Conservation (phyloP, 2,113 vertebrate genomes). For the Atlantisia rogersi region DNA sequence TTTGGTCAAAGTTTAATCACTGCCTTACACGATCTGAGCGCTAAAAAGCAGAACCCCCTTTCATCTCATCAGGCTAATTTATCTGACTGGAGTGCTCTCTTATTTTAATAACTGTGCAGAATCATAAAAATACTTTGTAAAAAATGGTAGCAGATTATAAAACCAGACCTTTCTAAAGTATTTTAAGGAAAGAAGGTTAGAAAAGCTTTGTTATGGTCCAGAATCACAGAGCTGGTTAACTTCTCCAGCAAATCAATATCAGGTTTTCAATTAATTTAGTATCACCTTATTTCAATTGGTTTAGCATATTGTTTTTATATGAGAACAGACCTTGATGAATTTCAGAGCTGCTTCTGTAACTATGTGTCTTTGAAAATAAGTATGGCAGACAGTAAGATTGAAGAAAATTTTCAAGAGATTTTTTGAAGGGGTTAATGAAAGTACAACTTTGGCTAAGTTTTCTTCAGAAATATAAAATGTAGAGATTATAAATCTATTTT, state of each 20-base stretch:
- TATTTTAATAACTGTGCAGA: background rate
- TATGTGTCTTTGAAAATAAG: background rate
- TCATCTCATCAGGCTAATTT: constrained; percentile 33
- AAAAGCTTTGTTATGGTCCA: background rate
- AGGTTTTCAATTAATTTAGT: background rate
- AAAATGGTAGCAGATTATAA: background rate
- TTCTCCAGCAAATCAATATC: background rate
- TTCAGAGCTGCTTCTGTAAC: background rate
- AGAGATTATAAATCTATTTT: background rate
- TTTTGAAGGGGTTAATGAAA: background rate
- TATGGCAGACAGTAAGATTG: background rate
- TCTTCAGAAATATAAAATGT: background rate
- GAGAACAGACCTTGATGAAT: background rate
- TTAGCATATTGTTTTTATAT: background rate
- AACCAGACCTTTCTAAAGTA: background rate
- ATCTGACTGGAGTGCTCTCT: background rate
- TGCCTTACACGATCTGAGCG: constrained; percentile 1
- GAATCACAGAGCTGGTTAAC: background rate
- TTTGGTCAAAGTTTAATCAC: constrained; percentile 66
- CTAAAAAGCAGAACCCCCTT: constrained; percentile 42
- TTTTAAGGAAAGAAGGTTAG: background rate
- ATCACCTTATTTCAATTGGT: background rate
- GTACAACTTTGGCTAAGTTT: background rate
- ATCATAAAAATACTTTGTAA: background rate
- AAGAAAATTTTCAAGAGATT: background rate